These are phyloP conservation scores for Tachuris rubrigastra DNA, from an alignment of 2,113 vertebrate genomes.

Conservation along the genomic window DNA sequence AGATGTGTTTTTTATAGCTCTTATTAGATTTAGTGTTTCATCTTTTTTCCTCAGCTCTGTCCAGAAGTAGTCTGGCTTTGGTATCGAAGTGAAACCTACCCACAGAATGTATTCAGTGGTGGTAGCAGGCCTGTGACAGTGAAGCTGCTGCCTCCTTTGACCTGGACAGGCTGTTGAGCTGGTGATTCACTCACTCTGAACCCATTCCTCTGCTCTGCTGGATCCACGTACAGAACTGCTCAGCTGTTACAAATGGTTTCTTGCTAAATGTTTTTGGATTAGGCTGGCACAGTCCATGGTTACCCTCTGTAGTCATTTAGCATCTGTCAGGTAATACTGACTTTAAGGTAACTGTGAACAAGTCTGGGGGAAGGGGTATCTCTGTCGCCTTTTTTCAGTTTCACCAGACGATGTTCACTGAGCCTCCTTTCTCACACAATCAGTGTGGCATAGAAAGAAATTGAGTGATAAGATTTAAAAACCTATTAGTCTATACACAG, in stretches of 20 bases:
- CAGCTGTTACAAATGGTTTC: neutral
- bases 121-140: accelerated
- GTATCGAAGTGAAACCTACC: neutral
- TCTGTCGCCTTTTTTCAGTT: neutral
- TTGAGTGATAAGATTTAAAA: neutral
- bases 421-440: neutral
- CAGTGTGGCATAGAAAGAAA: neutral
- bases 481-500: neutral
- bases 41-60: neutral
- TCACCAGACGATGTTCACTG: neutral
- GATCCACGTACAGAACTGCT: accelerated
- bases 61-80: neutral
- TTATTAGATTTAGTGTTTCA: neutral
- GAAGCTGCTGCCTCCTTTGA: neutral
- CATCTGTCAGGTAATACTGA: neutral
- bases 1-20: neutral
- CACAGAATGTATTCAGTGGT: neutral
- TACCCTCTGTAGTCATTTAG: neutral
- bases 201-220: neutral
- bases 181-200: neutral
- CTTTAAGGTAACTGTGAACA: neutral
- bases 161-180: neutral
- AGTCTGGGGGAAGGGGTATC: neutral
- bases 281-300: neutral
- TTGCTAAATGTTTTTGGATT: neutral